Evolutionary conservation across 2,113 vertebrate species (phyloP).

Genomic region (Corythornis madagascariensis): DNA sequence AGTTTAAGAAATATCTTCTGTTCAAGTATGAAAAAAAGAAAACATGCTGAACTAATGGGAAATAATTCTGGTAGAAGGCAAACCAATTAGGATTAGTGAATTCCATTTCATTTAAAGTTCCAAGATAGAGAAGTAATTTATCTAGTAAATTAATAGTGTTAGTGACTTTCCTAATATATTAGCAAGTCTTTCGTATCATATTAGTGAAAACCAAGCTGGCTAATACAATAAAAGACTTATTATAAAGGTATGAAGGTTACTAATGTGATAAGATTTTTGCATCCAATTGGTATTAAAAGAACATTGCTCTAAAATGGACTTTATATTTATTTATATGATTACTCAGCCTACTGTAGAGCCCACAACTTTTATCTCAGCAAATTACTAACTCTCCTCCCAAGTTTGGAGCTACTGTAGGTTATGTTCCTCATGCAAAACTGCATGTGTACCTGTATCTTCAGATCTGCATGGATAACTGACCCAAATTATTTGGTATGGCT

Average conservation of each 20-base stretch:
- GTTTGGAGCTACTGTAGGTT: not conserved
- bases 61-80: slow-evolving; percentile 81
- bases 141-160: slow-evolving; percentile 84
- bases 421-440: slow-evolving; percentile 3
- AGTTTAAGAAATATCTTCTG: slow-evolving; percentile 76
- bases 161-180: slow-evolving; percentile 79
- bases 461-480: slow-evolving; percentile 30
- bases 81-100: slow-evolving; percentile 86
- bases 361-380: slow-evolving; percentile 57
- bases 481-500: slow-evolving; percentile 19
- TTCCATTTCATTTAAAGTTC: slow-evolving; percentile 85
- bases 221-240: slow-evolving; percentile 76
- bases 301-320: slow-evolving; percentile 42
- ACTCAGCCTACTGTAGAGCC: not conserved
- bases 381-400: slow-evolving; percentile 21
- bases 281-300: slow-evolving; percentile 70
- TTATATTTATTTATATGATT: slow-evolving; percentile 63
- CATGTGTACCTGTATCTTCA: not conserved
- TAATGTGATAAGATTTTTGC: slow-evolving; percentile 72
- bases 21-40: slow-evolving; percentile 78
- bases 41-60: slow-evolving; percentile 83
- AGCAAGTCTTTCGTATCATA: slow-evolving; percentile 77
- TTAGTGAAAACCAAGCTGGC: slow-evolving; percentile 79
- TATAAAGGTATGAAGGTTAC: slow-evolving; percentile 75
- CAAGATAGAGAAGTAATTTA: slow-evolving; percentile 83